A percentile compares a stretch with the other conserved stretches of the same genome.
phyloP scores from a whole-genome alignment of 2,888 invertebrate genomes.

The Hyposoter didymator region DNA sequence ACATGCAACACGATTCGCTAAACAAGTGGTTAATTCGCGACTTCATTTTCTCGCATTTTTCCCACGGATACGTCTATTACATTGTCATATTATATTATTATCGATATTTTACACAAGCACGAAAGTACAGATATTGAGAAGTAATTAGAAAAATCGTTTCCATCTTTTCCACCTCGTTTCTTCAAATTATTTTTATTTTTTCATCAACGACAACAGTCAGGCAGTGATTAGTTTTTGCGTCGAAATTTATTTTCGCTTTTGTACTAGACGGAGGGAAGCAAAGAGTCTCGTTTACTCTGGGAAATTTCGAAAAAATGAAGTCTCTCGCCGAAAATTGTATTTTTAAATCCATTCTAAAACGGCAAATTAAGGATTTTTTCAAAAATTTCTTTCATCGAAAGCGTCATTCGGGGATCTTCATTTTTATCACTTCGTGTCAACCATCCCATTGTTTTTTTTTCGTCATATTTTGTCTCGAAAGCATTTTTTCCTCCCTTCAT shows the following conservation, averaged over 20 bases:
- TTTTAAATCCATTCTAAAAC: conserved; percentile 24
- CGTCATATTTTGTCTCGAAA: not conserved
- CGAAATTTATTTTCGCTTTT: conserved; percentile 54
- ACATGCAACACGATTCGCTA: conserved; percentile 68
- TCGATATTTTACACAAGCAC: conserved; percentile 44
- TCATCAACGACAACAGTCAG: conserved; percentile 40
- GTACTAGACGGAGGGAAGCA: conserved; percentile 58
- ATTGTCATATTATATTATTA: conserved; percentile 29
- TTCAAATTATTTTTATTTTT: conserved; percentile 13
- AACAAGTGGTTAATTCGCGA: conserved; percentile 63
- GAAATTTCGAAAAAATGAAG: conserved; percentile 57
- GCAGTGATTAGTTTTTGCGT: conserved; percentile 57
- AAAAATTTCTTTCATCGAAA: conserved; percentile 23
- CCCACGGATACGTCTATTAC: conserved; percentile 16
- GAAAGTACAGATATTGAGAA: conserved; percentile 33
- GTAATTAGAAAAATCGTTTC: conserved; percentile 23
- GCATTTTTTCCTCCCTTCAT: not conserved
- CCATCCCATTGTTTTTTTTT: not conserved
- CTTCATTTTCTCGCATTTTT: conserved; percentile 59
- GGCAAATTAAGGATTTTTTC: conserved; percentile 10
- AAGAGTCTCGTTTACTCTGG: conserved; percentile 14
- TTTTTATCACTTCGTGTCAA: conserved; percentile 43
- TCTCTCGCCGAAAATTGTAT: conserved; percentile 21
- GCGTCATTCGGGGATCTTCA: conserved; percentile 59
- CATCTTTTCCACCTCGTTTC: conserved; percentile 8